Conservation (phyloP, 1,140 invertebrate genomes). For the Xylocopa sonorina region DNA sequence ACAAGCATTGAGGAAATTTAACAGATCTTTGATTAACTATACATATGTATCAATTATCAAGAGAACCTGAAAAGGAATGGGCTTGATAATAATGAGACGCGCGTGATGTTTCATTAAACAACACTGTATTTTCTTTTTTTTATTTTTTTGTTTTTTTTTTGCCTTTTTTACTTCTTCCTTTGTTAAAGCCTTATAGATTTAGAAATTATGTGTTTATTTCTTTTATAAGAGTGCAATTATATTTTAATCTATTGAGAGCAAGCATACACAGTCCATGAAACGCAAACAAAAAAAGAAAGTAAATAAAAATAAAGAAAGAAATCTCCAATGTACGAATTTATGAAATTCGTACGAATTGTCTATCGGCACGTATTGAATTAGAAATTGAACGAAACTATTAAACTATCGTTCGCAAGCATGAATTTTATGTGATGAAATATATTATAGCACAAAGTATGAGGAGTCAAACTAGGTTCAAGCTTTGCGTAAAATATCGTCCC, state of each 20-base stretch:
- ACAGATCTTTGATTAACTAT: neutral
- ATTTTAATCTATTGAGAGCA: constrained; percentile 57
- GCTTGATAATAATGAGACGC: constrained; percentile 62
- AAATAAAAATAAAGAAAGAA: neutral
- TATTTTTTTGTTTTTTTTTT: constrained; percentile 32
- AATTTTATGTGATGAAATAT: constrained; percentile 15
- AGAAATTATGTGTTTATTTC: constrained; percentile 58
- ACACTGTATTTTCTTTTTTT: constrained; percentile 60
- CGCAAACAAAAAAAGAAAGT: constrained; percentile 7
- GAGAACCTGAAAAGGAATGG: constrained; percentile 51
- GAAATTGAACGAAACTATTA: constrained; percentile 5
- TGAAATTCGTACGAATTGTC: constrained; percentile 4
- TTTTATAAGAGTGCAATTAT: constrained; percentile 63
- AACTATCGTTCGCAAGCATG: neutral
- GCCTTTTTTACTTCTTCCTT: constrained; percentile 4
- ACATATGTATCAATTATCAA: neutral
- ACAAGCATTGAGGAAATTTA: neutral
- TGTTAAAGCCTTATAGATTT: constrained; percentile 54
- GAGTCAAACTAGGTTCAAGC: constrained; percentile 66
- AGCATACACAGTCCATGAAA: constrained; percentile 63
- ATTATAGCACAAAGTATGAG: constrained; percentile 7
- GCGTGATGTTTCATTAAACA: constrained; percentile 59
- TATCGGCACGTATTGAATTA: neutral
- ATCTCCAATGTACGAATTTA: constrained; percentile 7
- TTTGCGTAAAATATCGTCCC: constrained; percentile 25